Percentiles rank a stretch among this genome's conserved stretches.
phyloP scores from a whole-genome alignment of 2,888 invertebrate species.

The Scaeva pyrastri region DNA sequence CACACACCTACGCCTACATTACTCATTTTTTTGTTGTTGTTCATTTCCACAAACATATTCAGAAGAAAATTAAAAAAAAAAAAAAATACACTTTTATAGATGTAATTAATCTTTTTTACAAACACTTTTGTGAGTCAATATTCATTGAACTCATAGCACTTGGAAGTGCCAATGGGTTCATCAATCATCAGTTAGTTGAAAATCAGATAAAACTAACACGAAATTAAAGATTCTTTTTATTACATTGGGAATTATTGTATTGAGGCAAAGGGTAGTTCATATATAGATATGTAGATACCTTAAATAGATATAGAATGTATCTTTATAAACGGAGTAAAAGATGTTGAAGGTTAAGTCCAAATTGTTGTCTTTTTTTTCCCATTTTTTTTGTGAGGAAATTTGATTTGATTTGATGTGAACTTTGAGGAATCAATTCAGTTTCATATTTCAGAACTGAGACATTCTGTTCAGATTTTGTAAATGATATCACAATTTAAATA shows the following conservation, averaged over 20 bases:
- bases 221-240: slow-evolving; percentile 40
- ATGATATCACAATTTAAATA: neutral
- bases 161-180: slow-evolving; percentile 62
- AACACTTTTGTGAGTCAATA: slow-evolving; percentile 56
- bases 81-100: slow-evolving; percentile 27
- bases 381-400: slow-evolving; percentile 10
- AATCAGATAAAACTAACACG: slow-evolving; percentile 63
- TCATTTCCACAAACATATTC: neutral
- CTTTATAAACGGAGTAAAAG: slow-evolving; percentile 21
- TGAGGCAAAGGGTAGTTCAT: slow-evolving; percentile 11
- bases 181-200: slow-evolving; percentile 58
- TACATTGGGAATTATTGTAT: slow-evolving; percentile 15
- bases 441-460: neutral
- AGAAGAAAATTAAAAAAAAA: neutral
- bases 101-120: slow-evolving; percentile 62
- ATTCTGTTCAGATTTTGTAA: slow-evolving; percentile 20
- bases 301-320: slow-evolving; percentile 17
- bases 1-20: slow-evolving; percentile 31
- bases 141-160: slow-evolving; percentile 51
- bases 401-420: slow-evolving; percentile 32
- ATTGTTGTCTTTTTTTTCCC: slow-evolving; percentile 6
- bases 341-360: slow-evolving; percentile 55
- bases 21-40: slow-evolving; percentile 2
- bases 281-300: neutral
- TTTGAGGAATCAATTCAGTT: slow-evolving; percentile 35